Base-by-base conservation (phyloP, 2,797 vertebrate species). In the Myripristis jacobus region DNA sequence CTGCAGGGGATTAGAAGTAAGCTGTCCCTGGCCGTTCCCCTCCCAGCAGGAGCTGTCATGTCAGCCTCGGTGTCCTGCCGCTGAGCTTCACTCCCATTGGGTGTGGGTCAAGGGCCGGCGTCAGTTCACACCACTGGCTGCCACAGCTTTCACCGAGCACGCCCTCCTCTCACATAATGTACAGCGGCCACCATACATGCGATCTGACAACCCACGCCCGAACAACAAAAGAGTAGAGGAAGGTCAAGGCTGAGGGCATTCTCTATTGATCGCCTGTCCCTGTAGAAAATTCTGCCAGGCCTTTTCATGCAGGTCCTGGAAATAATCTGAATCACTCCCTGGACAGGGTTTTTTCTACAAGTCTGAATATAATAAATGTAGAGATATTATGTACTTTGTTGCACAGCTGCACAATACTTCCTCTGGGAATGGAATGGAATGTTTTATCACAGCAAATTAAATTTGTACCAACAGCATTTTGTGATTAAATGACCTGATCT, bases 31-130 rank as follows among this genome's bases (percentile, higher is more conserved):
- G 41, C 79, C 64, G 41, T 73, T 86, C 55, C 57, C 70, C 73
- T 79, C 84, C 58, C 90, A 80, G 87, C 85, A 73, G 85, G 88
- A 87, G 88, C 89, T 88, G 85, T 92, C 89, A 85, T 77, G 79
- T 83, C 66, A 43, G 67, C 82, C 19, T 11, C 11, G 66, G 81
- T 22, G 25, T 81, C 85, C 85, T 65, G 75, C 80, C 15, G 73
- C 71, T 80, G 78, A 86, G 86, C 80, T 70, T 57, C 67, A 36
- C 73, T 89, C 85, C 64, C 52, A 79, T 84, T 81, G 84, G 85
- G 47, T 52, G 48, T 57, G 29, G 72, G 81, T 84, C 83, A 84
- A 80, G 77, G 88, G 88, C 76, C 83, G 79, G 86, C 77, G 73
- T 88, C 58, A 6, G 89, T 91, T 89, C 91, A 88, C 68, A 4